These are phyloP conservation scores for Tamandua tetradactyla DNA, from an alignment of 2,797 vertebrate species.

Conservation along the genomic window DNA sequence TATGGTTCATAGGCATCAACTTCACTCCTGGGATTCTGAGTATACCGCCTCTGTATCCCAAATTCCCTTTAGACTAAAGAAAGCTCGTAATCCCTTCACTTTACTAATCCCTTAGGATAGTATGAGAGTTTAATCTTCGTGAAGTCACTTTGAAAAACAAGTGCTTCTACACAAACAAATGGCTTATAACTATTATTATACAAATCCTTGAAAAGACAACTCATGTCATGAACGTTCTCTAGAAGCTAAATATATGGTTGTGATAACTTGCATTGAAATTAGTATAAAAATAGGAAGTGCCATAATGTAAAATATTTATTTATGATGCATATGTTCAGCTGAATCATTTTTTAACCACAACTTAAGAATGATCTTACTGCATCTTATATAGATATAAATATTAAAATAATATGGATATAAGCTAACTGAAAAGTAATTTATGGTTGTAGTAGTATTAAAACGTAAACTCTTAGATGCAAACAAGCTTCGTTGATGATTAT, in stretches of 20 bases:
- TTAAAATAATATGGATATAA: constrained; percentile 64
- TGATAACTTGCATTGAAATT: constrained; percentile 58
- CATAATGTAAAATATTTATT: constrained; percentile 62
- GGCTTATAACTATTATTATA: constrained; percentile 24
- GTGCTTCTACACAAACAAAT: constrained; percentile 5
- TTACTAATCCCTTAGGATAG: neutral
- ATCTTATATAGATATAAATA: constrained; percentile 44
- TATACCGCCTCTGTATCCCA: neutral
- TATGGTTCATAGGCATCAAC: neutral
- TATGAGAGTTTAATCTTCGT: neutral
- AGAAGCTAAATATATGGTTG: constrained; percentile 36
- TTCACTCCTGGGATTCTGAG: neutral
- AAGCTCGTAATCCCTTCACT: neutral
- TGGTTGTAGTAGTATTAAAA: constrained; percentile 53
- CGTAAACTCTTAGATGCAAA: constrained; percentile 58
- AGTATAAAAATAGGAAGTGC: constrained; percentile 47
- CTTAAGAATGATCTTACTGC: constrained; percentile 54
- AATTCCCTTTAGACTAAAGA: constrained; percentile 1
- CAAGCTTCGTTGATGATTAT: constrained; percentile 73
- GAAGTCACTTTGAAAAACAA: constrained; percentile 60
- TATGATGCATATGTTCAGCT: constrained; percentile 5
- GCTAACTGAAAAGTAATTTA: constrained; percentile 56
- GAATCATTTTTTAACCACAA: constrained; percentile 57
- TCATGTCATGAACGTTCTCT: neutral
- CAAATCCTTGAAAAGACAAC: constrained; percentile 49